A percentile compares a stretch with the other conserved stretches of the same genome.
phyloP scores from a whole-genome alignment of 2,113 vertebrate species.

The Syngnathus floridae region DNA sequence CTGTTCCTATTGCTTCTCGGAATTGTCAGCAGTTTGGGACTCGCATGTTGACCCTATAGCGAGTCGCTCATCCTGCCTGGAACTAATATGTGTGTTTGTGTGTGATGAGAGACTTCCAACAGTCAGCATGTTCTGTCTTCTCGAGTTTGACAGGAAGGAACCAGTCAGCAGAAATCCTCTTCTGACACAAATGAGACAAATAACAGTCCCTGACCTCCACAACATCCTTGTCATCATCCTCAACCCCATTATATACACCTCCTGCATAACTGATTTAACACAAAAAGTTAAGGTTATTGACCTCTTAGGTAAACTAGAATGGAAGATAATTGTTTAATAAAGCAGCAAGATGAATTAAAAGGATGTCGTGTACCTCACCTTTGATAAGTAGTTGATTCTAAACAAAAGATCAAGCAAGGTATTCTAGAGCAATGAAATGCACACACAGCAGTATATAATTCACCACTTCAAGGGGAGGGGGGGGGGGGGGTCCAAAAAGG shows the following conservation, averaged over 20 bases:
- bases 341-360: no score
- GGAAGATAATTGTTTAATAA: no score
- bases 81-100: conserved; percentile 39
- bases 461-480: no score
- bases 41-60: conserved; percentile 14
- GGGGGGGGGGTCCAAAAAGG: no score
- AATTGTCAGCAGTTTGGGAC: conserved; percentile 53
- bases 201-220: conserved; percentile 30
- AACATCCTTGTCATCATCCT: conserved; percentile 2
- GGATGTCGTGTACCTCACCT: no score
- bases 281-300: not conserved
- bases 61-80: conserved; percentile 36
- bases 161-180: conserved; percentile 62
- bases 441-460: no score
- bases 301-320: no score
- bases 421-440: no score
- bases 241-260: not conserved
- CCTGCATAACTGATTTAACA: not conserved
- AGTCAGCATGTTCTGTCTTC: conserved; percentile 34
- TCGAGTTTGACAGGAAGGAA: conserved; percentile 49
- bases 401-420: no score
- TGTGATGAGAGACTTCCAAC: conserved; percentile 3
- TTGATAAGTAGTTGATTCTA: no score
- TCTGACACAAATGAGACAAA: conserved; percentile 33
- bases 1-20: conserved; percentile 22